Evolutionary conservation across 2,888 invertebrate species (phyloP).

Genomic region (Tinea pellionella): DNA sequence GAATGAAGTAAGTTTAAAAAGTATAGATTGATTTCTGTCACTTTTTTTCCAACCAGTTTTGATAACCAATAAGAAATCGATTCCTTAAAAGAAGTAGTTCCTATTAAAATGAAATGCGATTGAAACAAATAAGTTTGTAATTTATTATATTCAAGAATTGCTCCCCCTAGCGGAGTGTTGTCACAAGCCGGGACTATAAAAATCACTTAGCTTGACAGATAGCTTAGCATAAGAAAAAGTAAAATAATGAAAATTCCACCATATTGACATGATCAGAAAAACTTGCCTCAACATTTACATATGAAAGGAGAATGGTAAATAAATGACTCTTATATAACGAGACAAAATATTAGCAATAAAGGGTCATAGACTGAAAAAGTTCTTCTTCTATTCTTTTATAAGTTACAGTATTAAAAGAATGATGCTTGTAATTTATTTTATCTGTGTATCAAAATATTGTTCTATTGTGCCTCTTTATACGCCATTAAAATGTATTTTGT

Average conservation of each 20-base stretch:
- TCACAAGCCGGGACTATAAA: no score
- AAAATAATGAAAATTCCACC: not conserved
- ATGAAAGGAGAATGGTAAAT: conserved; percentile 8
- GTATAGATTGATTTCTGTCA: no score
- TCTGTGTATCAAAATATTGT: conserved; percentile 5
- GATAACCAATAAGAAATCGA: no score
- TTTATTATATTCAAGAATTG: no score
- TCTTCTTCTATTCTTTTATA: not conserved
- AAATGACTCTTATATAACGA: not conserved
- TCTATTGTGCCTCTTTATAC: not conserved
- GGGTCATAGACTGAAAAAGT: not conserved
- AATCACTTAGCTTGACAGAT: not conserved
- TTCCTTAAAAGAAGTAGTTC: no score
- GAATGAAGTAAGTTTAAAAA: no score
- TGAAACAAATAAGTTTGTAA: no score
- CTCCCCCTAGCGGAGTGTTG: no score
- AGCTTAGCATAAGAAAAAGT: not conserved
- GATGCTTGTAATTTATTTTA: not conserved
- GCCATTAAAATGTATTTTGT: not conserved
- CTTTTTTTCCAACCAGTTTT: no score
- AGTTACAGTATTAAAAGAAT: not conserved
- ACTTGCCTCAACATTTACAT: not conserved
- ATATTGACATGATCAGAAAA: not conserved
- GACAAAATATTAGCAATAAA: conserved; percentile 2
- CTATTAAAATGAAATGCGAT: no score